phyloP scores from a whole-genome alignment of 2,113 vertebrate genomes.

The Myodes glareolus region DNA sequence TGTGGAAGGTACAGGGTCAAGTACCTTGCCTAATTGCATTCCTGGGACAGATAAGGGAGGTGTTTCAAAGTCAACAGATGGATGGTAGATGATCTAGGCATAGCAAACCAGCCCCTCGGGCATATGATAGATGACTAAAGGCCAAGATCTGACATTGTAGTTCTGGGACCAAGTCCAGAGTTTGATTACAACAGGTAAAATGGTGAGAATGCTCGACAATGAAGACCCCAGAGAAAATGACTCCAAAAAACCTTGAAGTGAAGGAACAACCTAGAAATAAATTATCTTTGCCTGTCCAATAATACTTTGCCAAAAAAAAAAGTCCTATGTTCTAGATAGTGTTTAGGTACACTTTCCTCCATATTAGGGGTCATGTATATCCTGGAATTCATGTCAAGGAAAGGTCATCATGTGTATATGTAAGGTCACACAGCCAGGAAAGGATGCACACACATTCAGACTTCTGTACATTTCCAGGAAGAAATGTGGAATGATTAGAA shows the following conservation, averaged over 20 bases:
- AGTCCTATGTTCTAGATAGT: background rate
- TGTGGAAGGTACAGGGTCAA: conserved; percentile 26
- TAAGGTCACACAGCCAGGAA: background rate
- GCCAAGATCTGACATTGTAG: background rate
- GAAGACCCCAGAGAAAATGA: background rate
- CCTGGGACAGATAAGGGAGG: background rate
- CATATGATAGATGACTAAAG: background rate
- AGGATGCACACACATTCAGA: background rate
- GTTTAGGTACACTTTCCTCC: background rate
- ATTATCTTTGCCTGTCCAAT: background rate
- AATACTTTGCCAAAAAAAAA: background rate
- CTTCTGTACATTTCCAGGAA: background rate
- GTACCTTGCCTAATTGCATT: background rate
- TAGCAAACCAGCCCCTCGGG: background rate
- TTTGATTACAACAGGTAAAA: conserved; percentile 4
- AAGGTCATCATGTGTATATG: background rate
- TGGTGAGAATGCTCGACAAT: background rate
- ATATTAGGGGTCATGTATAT: background rate
- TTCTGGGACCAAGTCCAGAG: conserved; percentile 42
- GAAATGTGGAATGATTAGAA: background rate
- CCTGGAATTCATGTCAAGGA: background rate
- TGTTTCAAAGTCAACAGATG: conserved; percentile 25
- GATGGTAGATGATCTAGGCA: background rate
- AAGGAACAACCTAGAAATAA: conserved; percentile 37
- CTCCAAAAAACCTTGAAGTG: background rate